Evolutionary conservation across 2,888 invertebrate species (phyloP), one percentile per base, ranked within the genome.

Genomic region (Cryptocephalus moraei): DNA sequence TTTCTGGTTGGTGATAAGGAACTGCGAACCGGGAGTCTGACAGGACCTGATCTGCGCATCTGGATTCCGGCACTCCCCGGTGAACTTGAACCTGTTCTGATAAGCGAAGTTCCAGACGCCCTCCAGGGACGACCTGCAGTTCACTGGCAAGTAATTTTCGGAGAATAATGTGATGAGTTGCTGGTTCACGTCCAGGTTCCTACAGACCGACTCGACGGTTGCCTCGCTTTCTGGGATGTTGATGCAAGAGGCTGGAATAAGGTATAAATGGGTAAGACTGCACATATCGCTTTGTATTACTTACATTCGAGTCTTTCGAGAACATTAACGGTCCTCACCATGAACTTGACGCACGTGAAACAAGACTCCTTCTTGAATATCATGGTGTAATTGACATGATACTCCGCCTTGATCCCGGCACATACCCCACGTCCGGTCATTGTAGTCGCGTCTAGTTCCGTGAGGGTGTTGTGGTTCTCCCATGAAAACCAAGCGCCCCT

Each of bases 1-100:
- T 69, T 95, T 94, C 68, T 95, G 93, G 73, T 96, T 96, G 44
- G 93, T 91, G 56, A 95, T 94, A 52, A 94, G 77, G 70, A 93
- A 96, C 67, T 93, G 91, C 9, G 93, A 92, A 49, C 96, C 96
- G 3, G 95, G 91, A 13, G 90, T 90, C 73, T 96, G 96, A 66
- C 96, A 96, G 0, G 95, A 94, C 60, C 82, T 81, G 54, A 96
- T 91, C 62, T 87, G 84, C 4, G 91, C 92, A 69, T 90, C 91
- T 0, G 86, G 86, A 65, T 91, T 79, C 60, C 85, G 81, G 67
- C 96, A 96, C 68, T 92, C 92, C 43, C 93, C 93, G 13, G 91
- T 91, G 62, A 92, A 93, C 50, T 91, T 80, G 65, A 86, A 91
- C 52, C 89, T 79, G 69, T 92, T 91, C 75, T 82, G 68, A 49